Percentiles rank a stretch among this genome's conserved stretches.
Conservation (phyloP, 2,888 invertebrate species). For the Chrysomela aeneicollis region DNA sequence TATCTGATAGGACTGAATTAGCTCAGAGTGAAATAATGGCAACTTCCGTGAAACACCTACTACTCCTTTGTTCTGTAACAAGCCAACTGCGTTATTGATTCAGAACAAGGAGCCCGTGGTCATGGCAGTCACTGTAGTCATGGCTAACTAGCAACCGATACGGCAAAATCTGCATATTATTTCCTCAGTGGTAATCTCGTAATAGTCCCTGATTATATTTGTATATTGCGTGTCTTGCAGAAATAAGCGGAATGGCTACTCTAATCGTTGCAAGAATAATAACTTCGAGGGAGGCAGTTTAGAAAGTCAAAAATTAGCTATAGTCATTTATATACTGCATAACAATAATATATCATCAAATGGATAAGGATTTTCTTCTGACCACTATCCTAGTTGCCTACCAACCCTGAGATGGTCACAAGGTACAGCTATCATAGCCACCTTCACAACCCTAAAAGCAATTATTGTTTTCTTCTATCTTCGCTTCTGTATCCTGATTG, state of each 20-base stretch:
- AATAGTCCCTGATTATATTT: constrained; percentile 47
- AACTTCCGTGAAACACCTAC: not conserved
- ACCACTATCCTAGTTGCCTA: too few relatives aligned
- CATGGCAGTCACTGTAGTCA: constrained; percentile 32
- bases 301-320: not conserved
- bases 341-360: too few relatives aligned
- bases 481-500: too few relatives aligned
- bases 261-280: constrained; percentile 28
- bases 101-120: constrained; percentile 21
- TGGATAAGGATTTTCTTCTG: too few relatives aligned
- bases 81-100: constrained; percentile 25
- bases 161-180: constrained; percentile 49
- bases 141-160: constrained; percentile 31
- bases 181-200: constrained; percentile 49
- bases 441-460: too few relatives aligned
- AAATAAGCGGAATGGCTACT: constrained; percentile 37
- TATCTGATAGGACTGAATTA: not conserved
- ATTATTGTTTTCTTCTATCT: too few relatives aligned
- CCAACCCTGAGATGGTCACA: too few relatives aligned
- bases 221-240: constrained; percentile 41
- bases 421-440: too few relatives aligned
- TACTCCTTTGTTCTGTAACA: not conserved
- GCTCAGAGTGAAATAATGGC: not conserved
- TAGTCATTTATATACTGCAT: not conserved
- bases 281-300: constrained; percentile 8